These are phyloP conservation scores for Phacellophora camtschatica DNA, from an alignment of 30 jellyfish, hydroid and myxozoan genomes.

Conservation along the genomic window DNA sequence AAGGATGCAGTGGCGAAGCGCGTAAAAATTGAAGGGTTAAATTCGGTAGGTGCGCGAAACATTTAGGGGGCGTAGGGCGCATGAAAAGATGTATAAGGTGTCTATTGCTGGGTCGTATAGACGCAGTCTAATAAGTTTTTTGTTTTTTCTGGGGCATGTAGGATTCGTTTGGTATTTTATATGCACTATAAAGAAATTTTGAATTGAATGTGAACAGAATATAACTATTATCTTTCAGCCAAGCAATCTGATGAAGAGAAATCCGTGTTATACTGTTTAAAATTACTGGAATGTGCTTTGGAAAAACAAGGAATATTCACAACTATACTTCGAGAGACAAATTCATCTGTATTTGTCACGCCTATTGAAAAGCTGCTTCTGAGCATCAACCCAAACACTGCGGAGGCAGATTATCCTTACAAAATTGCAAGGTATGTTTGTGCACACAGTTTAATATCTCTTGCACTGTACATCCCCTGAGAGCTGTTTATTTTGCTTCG, in stretches of 20 bases:
- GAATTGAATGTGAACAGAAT: too few relatives aligned
- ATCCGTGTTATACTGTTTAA: conserved; percentile 48
- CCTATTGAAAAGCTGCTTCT: conserved; percentile 81
- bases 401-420: conserved; percentile 83
- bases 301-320: conserved; percentile 68
- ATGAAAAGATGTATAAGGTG: too few relatives aligned
- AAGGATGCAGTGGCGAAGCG: too few relatives aligned
- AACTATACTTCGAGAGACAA: conserved; percentile 51
- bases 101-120: too few relatives aligned
- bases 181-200: too few relatives aligned
- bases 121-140: too few relatives aligned
- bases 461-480: not conserved
- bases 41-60: too few relatives aligned
- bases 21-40: too few relatives aligned
- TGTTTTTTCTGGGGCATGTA: too few relatives aligned
- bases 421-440: conserved; percentile 73
- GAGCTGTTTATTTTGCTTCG: too few relatives aligned
- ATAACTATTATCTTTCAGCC: not conserved
- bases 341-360: conserved; percentile 60
- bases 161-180: too few relatives aligned
- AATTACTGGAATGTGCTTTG: conserved; percentile 44
- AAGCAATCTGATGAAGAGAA: conserved; percentile 34
- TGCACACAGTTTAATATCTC: not conserved
- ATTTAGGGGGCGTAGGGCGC: too few relatives aligned
- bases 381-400: conserved; percentile 90